Base-by-base conservation (phyloP, 2,888 invertebrate species). In the Leptodirus hochenwartii region DNA sequence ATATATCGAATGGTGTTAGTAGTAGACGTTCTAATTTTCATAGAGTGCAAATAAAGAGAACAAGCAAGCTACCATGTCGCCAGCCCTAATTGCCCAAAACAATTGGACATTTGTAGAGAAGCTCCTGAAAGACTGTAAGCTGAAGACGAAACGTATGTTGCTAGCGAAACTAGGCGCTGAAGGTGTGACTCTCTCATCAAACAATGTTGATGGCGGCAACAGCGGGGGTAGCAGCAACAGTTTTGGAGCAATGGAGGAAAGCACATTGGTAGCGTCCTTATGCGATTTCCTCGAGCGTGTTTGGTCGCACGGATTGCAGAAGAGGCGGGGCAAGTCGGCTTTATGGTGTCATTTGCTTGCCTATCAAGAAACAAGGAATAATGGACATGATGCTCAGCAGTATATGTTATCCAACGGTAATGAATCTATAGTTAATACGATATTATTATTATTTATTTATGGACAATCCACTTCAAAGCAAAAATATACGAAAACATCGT, bases 121-220 rank as follows among this genome's bases (percentile, higher is more conserved):
- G 51, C 65, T 98, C 42, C 62, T 98, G 27, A 91, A 91, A 82
- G 87, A 87, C 54, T 84, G 84, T 43, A 87, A 87, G 60, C 74
- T 76, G 29, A 82, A 93, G 68, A 98, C 96, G 2, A 98, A 98
- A 59, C 66, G 95, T 40, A 95, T 98, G 91, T 62, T 98, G 17
- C 73, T 98, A n/a, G 93, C 95, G 48, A 98, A 98, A 62, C 82
- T 98, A 80, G 96, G 96, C 2, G 80, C 77, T 4, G 98, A 98
- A 62, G 96, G 95, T 6, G 80, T 87, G 2, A 91, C 90, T 27
- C 58, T 96, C 37, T 54, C 54, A 2, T 93, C 93, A 9, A 80
- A 93, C 38, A 78, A 78, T 22, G 77, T 78, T 4, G 20, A 6
- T 8, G n/a, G 8, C 8, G n/a, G 8, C 6, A n/a, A 6, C 6